Evolutionary conservation across 2,797 vertebrate species (phyloP), one percentile per base, ranked within the genome.

Genomic region (Leuciscus waleckii): DNA sequence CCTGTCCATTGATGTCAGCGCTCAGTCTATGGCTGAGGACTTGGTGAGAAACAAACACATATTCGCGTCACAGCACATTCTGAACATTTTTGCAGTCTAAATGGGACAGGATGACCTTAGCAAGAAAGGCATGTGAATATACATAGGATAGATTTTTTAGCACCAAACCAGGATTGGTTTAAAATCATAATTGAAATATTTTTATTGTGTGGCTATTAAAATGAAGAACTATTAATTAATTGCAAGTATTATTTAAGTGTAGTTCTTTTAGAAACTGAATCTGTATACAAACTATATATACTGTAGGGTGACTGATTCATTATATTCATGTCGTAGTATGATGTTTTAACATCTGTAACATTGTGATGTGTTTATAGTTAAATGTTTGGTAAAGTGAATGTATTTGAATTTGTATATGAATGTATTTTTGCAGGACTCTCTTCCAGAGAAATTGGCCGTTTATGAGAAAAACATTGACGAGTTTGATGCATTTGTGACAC

Each of bases 21-120:
- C 97, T 0, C 98, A 99, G 92, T 99, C 98, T 21, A 99, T 99
- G 98, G 98, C 98, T 2, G 98, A 99, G 39, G 98, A 99, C 92
- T 94, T 99, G 97, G 98, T 99, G 95, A 92, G 94, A 90, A 88
- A 78, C 26, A 0, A 19, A 32, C 13, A 68, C 7, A 41, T 17
- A 65, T 39, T 83, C 14, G 56, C 16, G n/a, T 51, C 56, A 56
- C 14, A 29, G 67, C 35, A 71, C 51, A 54, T 56, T 74, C 58
- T 35, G 6, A 51, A 78, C n/a, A 77, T 56, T 69, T 77, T 77
- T 77, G 56, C 10, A 11, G 13, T 41, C 23, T 68, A 26, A 46
- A 77, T 68, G 35, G 11, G 32, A 23, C 43, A 29, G 73, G 32
- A 68, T 83, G 32, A 67, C 74, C 29, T 75, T 23, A 32, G 26